Conservation (phyloP, 2,113 vertebrate genomes). For the Cathartes aura region DNA sequence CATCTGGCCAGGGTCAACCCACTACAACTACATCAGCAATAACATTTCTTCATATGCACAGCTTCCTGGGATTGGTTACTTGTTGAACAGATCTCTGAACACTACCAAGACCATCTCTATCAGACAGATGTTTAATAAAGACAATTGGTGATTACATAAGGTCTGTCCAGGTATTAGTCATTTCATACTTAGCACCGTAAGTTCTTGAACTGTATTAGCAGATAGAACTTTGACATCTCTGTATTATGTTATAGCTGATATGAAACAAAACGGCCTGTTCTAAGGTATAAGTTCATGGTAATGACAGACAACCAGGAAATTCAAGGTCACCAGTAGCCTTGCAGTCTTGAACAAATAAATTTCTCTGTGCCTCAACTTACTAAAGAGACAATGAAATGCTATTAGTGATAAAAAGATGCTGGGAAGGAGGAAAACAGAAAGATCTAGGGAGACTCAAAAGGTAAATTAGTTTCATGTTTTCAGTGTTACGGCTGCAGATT, state of each 20-base stretch:
- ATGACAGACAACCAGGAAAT: background rate
- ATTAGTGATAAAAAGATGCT: background rate
- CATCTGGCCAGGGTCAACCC: no score
- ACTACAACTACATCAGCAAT: no score
- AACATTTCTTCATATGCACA: background rate
- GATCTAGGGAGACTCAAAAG: background rate
- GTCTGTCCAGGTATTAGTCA: background rate
- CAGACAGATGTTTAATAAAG: background rate
- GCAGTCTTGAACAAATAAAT: background rate
- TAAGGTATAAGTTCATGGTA: background rate
- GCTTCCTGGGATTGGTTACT: background rate
- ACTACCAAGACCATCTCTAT: background rate
- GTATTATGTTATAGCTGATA: background rate
- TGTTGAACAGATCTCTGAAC: background rate
- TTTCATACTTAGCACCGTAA: background rate
- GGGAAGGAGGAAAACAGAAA: background rate
- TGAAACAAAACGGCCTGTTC: background rate
- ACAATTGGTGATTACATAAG: background rate
- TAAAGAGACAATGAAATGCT: background rate
- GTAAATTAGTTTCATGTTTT: background rate
- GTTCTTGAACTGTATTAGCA: background rate
- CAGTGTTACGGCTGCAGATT: background rate
- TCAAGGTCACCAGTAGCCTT: background rate
- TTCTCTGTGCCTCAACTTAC: background rate
- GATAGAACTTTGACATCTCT: background rate